Evolutionary conservation across 2,888 invertebrate species (phyloP).

Genomic region (Oxyscelio sp.): DNA sequence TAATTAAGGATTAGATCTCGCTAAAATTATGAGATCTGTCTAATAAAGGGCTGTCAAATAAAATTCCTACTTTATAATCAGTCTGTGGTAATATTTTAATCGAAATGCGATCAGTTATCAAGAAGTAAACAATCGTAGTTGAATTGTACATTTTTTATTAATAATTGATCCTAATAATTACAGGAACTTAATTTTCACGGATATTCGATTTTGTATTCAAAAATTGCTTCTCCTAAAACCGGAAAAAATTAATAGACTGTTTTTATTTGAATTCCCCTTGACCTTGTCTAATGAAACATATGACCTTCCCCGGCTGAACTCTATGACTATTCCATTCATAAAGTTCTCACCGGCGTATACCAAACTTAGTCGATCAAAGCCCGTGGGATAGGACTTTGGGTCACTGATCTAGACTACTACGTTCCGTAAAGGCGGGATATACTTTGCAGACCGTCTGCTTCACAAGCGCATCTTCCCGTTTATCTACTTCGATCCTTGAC

Average conservation of each 20-base stretch:
- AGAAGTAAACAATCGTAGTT: too few species aligned
- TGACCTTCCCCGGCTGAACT: constrained; percentile 22
- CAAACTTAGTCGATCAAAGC: constrained; percentile 32
- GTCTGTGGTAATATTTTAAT: too few species aligned
- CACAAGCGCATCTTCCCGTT: constrained; percentile 47
- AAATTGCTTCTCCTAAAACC: constrained; percentile 15
- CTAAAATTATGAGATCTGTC: too few species aligned
- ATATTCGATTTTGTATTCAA: too few species aligned
- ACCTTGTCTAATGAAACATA: constrained; percentile 47
- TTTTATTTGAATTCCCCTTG: constrained; percentile 34
- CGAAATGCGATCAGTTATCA: too few species aligned
- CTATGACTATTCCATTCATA: constrained; percentile 64
- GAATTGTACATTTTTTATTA: too few species aligned
- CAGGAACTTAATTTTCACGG: too few species aligned
- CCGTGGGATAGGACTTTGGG: constrained; percentile 66
- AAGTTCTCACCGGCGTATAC: constrained; percentile 27
- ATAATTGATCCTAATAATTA: too few species aligned
- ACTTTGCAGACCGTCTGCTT: constrained; percentile 66
- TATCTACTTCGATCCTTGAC: constrained; percentile 75
- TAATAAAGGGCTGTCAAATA: too few species aligned
- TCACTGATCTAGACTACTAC: constrained; percentile 65
- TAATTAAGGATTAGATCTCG: too few species aligned
- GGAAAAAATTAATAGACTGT: constrained; percentile 40
- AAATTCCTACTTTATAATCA: too few species aligned
- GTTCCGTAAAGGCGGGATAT: constrained; percentile 49